phyloP scores from a whole-genome alignment of 2,113 vertebrate genomes.

The Oostethus manadensis region DNA sequence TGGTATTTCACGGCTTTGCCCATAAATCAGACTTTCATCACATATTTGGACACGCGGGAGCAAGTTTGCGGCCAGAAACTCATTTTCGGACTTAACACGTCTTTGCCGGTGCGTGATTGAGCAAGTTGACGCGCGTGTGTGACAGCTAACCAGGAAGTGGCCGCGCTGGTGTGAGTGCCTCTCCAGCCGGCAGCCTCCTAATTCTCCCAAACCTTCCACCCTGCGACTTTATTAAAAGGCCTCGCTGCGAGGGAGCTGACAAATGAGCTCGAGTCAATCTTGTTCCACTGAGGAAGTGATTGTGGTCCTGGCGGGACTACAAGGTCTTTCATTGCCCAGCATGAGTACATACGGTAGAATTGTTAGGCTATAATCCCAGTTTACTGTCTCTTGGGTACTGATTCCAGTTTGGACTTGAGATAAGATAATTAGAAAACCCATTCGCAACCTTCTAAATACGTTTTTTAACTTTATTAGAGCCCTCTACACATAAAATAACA shows the following conservation, averaged over 20 bases:
- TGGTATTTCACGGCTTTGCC: conserved; percentile 68
- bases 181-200: conserved; percentile 33
- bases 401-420: no score
- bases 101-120: conserved; percentile 60
- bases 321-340: conserved; percentile 34
- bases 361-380: conserved; percentile 20
- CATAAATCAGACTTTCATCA: conserved; percentile 50
- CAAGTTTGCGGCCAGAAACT: conserved; percentile 55
- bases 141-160: conserved; percentile 57
- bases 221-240: conserved; percentile 67
- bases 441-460: no score
- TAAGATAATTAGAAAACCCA: no score
- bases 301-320: conserved; percentile 61
- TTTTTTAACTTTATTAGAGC: no score
- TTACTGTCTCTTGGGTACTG: conserved; percentile 51
- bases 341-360: not conserved
- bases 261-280: conserved; percentile 65
- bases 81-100: conserved; percentile 67
- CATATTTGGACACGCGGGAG: conserved; percentile 46
- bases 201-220: conserved; percentile 44
- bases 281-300: conserved; percentile 33
- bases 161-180: conserved; percentile 55
- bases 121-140: conserved; percentile 55
- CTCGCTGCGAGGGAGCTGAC: conserved; percentile 54
- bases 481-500: no score